Base-by-base conservation (phyloP, 2,888 invertebrate genomes). In the Coelinius sp. region DNA sequence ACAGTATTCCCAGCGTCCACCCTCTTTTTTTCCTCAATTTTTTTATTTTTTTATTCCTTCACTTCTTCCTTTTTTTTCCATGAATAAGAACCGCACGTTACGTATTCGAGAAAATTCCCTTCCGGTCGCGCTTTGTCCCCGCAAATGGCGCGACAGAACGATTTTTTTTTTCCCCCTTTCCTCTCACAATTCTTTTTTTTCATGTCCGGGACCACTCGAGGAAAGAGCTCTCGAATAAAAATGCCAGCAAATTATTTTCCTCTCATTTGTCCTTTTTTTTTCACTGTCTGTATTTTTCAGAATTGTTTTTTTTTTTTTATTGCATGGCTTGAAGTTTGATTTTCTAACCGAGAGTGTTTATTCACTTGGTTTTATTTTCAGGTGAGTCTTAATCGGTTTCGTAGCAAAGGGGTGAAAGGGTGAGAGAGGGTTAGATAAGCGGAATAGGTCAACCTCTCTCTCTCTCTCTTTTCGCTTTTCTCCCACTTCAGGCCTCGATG, bases 201-300 rank as follows among this genome's bases (percentile, higher is more conserved):
- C 52, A 25, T 53, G 25, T 25, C 25, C 53, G 25, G 35, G 35
- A 62, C 59, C 31, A 62, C 59, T 62, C 20, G 59, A 62, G 27
- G 56, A 27, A 25, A 56, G 35, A 35, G 35, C 59, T 35, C 59
- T 31, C 35, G 59, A 62, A 62, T 62, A 62, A 62, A 62, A 62
- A 62, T 62, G 59, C 59, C 59, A 35, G 59, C 59, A 35, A 62
- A 62, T 62, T 62, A 62, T 62, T 62, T 62, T 62, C 35, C 35
- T 52, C 20, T 52, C 22, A 52, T 52, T 52, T 53, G 25, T 24
- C 24, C 4, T 25, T 53, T 52, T 52, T 24, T 53, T 10, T 25
- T 53, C 25, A 24, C 2, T 12, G 12, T n/a, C 4, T 24, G 20
- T 22, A 22, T 49, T 22, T 22, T 22, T 22, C 49, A 22, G 49